These are phyloP conservation scores for Sturnus vulgaris DNA, from an alignment of 2,113 vertebrate species.

Conservation along the genomic window DNA sequence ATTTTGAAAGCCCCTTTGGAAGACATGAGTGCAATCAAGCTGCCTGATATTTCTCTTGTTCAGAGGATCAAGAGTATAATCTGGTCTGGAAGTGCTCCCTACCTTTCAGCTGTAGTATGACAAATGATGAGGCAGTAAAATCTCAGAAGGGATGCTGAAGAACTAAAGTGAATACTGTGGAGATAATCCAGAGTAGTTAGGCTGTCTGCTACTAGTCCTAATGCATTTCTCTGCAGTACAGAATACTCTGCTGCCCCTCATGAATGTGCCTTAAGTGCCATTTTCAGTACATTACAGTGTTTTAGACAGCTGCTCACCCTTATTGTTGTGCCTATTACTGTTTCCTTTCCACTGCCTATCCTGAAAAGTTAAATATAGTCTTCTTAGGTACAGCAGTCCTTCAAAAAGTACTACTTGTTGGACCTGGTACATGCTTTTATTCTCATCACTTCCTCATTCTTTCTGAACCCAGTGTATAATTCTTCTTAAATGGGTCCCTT, in stretches of 20 bases:
- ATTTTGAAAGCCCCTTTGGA: background rate
- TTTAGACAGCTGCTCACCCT: background rate
- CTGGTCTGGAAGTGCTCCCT: background rate
- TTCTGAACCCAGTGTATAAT: background rate
- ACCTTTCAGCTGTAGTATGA: background rate
- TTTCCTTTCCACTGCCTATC: background rate
- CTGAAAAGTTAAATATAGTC: background rate
- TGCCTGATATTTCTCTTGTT: background rate
- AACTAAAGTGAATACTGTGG: background rate
- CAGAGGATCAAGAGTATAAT: background rate
- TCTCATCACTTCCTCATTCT: background rate
- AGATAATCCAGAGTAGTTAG: background rate
- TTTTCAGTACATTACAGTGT: background rate
- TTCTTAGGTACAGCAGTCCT: background rate
- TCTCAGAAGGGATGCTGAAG: background rate
- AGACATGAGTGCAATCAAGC: background rate
- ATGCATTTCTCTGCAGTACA: background rate
- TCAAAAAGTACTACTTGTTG: background rate
- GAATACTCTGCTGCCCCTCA: background rate
- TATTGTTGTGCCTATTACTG: background rate
- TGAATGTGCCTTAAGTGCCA: background rate
- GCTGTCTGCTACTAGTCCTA: background rate
- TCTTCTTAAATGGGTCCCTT: background rate
- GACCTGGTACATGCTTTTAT: background rate
- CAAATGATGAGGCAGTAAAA: background rate